Conservation (phyloP, 2,113 vertebrate genomes). For the Sylvietta virens region DNA sequence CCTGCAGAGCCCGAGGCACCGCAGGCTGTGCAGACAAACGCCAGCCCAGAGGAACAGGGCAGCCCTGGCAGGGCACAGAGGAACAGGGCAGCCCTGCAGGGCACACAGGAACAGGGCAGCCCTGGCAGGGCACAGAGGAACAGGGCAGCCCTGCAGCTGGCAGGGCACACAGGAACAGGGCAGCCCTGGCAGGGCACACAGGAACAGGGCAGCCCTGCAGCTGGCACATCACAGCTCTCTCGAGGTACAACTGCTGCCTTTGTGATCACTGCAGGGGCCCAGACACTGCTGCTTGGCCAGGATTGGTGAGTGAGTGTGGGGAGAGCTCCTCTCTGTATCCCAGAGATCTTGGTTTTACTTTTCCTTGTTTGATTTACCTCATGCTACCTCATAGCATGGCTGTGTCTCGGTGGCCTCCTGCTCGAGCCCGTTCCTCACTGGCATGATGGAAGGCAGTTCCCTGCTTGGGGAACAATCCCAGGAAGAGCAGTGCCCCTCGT, state of each 20-base stretch:
- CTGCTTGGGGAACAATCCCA: background rate
- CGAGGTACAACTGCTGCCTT: background rate
- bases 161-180: background rate
- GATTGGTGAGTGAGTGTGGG: background rate
- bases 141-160: no score
- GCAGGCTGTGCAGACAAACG: background rate
- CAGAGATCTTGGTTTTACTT: background rate
- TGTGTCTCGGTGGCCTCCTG: background rate
- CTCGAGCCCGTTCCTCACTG: background rate
- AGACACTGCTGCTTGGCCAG: background rate
- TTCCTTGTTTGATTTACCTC: background rate
- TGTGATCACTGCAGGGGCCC: background rate
- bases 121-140: no score
- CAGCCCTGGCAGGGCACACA: no score
- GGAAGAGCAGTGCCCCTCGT: background rate
- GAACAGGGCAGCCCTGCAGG: background rate
- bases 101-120: background rate
- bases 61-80: no score
- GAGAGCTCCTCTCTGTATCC: background rate
- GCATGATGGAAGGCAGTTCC: background rate
- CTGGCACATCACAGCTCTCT: background rate
- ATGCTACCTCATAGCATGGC: slow-evolving; percentile 36
- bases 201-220: background rate
- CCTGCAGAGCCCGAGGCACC: background rate
- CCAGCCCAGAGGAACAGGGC: background rate